Evolutionary conservation across 2,888 invertebrate genomes (phyloP), one percentile per base, ranked within the genome.

Genomic region (Pterostichus madidus): DNA sequence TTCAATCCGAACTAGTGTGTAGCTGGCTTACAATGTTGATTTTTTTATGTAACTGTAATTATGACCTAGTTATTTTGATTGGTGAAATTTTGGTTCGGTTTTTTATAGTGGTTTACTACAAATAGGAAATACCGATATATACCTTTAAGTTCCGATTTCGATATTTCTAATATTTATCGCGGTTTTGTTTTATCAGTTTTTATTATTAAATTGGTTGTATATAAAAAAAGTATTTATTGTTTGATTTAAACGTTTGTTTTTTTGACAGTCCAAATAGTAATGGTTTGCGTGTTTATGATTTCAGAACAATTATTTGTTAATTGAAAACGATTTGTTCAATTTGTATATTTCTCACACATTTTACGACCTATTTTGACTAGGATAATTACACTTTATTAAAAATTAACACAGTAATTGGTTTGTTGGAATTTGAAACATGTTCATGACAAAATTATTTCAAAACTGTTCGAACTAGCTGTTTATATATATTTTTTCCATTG

Each of bases 321-420:
- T 49, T 49, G 0, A 6, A n/a, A 11, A 49, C 49, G 5, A 49
- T 49, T 49, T 49, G 49, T 49, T 49, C 0, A 13, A n/a, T 49
- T n/a, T 11, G 5, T 49, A 49, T 5, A 11, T 49, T 49, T 49
- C 49, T 49, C 49, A 49, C 49, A n/a, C 49, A 49, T 49, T n/a
- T 8, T n/a, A 8, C 13, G 8, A 32, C n/a, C 32, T 64, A 35
- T 64, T 13, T 64, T 31, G n/a, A 35, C 13, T 49, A 10, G n/a
- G 5, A 64, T 64, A 64, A 64, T 64, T 64, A 64, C 35, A 32
- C 6, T 10, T 35, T 64, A 64, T 64, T 64, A 64, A 64, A 64
- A 32, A 64, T 35, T 64, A 64, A 64, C 35, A 35, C 35, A 32
- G 13, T 32, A 64, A 32, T 64, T 64, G 35, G 35, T 64, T 10